A percentile compares a stretch with the other conserved stretches of the same genome.
phyloP scores from a whole-genome alignment of 1,140 invertebrate genomes.

The Euwallacea similis region DNA sequence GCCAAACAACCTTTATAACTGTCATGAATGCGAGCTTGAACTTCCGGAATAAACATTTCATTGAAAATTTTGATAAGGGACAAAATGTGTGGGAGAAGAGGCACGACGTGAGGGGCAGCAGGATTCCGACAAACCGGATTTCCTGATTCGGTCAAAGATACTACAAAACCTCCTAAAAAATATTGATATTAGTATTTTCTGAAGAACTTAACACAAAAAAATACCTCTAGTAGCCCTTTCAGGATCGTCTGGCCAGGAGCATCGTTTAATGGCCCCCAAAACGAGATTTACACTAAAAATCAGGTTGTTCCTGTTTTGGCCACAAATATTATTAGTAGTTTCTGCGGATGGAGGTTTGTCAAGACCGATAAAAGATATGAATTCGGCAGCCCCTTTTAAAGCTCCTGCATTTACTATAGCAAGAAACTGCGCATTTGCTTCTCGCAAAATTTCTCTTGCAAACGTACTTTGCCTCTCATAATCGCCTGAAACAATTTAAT shows the following conservation, averaged over 20 bases:
- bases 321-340: constrained; percentile 62
- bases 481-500: constrained; percentile 69
- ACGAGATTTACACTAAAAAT: constrained; percentile 73
- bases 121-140: constrained; percentile 78
- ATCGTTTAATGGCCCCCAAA: constrained; percentile 81
- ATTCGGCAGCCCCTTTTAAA: constrained; percentile 64
- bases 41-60: constrained; percentile 73
- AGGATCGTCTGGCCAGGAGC: constrained; percentile 78
- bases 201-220: not conserved
- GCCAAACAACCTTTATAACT: constrained; percentile 70
- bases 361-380: constrained; percentile 75
- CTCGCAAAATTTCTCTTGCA: constrained; percentile 74
- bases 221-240: constrained; percentile 70
- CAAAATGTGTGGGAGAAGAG: constrained; percentile 76
- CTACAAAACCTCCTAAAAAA: constrained; percentile 70
- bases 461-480: constrained; percentile 82
- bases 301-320: constrained; percentile 64
- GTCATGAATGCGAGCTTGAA: constrained; percentile 62
- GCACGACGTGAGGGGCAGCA: constrained; percentile 77
- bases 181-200: not conserved
- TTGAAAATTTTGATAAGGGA: constrained; percentile 76
- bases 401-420: constrained; percentile 58
- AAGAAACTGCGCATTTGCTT: constrained; percentile 60
- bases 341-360: constrained; percentile 56
- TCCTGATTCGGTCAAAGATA: constrained; percentile 71